Evolutionary conservation across 2,888 invertebrate genomes (phyloP).

Genomic region (Yponomeuta plumbellus): DNA sequence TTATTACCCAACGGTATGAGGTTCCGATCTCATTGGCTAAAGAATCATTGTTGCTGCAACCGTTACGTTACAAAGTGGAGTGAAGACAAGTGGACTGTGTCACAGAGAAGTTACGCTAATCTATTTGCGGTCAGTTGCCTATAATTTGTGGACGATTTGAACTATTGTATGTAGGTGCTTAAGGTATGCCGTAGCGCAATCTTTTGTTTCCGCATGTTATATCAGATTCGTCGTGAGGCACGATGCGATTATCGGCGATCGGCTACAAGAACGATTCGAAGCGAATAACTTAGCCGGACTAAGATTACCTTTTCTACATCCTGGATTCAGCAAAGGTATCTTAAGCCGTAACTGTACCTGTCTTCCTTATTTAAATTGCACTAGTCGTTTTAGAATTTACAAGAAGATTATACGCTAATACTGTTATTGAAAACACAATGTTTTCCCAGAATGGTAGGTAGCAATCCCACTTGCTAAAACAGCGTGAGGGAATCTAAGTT

Average conservation of each 20-base stretch:
- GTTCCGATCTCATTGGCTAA: background rate
- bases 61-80: background rate
- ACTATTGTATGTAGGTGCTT: background rate
- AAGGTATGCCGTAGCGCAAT: background rate
- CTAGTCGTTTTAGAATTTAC: too few species aligned
- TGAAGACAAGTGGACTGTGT: background rate
- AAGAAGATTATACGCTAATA: too few species aligned
- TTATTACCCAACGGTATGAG: background rate
- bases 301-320: background rate
- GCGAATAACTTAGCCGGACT: background rate
- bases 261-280: background rate
- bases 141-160: constrained; percentile 1
- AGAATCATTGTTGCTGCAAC: background rate
- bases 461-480: too few species aligned
- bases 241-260: background rate
- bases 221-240: background rate
- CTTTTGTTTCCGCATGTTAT: background rate
- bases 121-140: background rate
- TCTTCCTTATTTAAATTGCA: too few species aligned
- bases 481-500: too few species aligned
- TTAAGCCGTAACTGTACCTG: too few species aligned
- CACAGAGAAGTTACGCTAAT: background rate
- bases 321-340: too few species aligned
- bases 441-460: too few species aligned
- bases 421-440: too few species aligned